Percentiles rank a stretch among this genome's conserved stretches.
phyloP scores from a whole-genome alignment of 2,113 vertebrate species.

The Embiotoca jacksoni region DNA sequence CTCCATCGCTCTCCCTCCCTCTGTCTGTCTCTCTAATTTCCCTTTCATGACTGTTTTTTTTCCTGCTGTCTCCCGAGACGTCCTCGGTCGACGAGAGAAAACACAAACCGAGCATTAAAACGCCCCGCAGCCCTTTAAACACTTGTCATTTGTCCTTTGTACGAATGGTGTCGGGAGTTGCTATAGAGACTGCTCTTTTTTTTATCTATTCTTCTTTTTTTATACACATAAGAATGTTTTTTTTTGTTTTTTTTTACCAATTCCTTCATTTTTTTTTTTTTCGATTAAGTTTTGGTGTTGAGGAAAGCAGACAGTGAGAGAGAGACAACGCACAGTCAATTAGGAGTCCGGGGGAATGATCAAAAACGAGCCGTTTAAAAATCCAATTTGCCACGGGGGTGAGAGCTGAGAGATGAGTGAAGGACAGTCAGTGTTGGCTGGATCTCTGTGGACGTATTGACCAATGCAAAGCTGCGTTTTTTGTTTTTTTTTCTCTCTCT shows the following conservation, averaged over 20 bases:
- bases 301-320: constrained; percentile 33
- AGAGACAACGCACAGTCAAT: constrained; percentile 62
- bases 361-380: constrained; percentile 75
- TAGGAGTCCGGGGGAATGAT: constrained; percentile 58
- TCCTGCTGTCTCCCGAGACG: constrained; percentile 72
- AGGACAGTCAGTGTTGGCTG: constrained; percentile 48
- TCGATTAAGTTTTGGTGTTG: constrained; percentile 69
- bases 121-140: constrained; percentile 76
- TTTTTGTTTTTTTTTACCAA: constrained; percentile 53
- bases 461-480: constrained; percentile 23
- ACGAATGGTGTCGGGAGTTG: constrained; percentile 73
- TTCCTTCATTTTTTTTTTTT: constrained; percentile 47
- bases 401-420: constrained; percentile 67
- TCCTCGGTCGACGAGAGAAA: constrained; percentile 63
- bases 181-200: constrained; percentile 71
- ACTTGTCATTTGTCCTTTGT: constrained; percentile 81
- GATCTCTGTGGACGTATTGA: constrained; percentile 54
- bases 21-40: constrained; percentile 61
- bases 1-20: constrained; percentile 60
- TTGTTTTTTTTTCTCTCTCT: neutral
- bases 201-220: constrained; percentile 1
- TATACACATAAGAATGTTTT: constrained; percentile 30
- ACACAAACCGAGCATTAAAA: constrained; percentile 76
- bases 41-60: constrained; percentile 78
- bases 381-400: constrained; percentile 72